These are phyloP conservation scores for Elgaria multicarinata DNA, from an alignment of 2,113 vertebrate genomes.

Conservation along the genomic window DNA sequence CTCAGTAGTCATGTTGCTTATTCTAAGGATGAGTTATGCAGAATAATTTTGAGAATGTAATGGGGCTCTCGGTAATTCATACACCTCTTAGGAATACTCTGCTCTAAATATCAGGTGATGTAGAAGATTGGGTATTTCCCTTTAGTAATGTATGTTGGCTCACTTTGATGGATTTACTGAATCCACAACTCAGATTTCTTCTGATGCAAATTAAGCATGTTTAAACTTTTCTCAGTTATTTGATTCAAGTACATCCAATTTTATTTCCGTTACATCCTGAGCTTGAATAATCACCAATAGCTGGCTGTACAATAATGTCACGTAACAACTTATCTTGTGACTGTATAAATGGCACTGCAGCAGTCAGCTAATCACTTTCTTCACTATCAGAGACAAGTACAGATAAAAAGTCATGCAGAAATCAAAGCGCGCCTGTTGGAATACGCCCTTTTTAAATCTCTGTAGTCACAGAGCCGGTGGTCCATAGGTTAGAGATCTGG, in stretches of 20 bases:
- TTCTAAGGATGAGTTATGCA: constrained; percentile 43
- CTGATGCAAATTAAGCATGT: background rate
- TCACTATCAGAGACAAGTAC: background rate
- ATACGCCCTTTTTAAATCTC: background rate
- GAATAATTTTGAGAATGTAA: constrained; percentile 46
- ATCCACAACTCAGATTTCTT: constrained; percentile 14
- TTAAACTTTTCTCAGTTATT: constrained; percentile 39
- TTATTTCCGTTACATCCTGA: constrained; percentile 44
- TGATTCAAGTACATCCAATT: constrained; percentile 27
- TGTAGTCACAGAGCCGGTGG: background rate
- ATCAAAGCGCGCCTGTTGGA: background rate
- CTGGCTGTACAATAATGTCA: constrained; percentile 44
- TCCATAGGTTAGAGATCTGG: background rate
- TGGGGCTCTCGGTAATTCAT: constrained; percentile 20
- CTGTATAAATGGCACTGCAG: constrained; percentile 38
- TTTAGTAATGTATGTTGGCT: background rate
- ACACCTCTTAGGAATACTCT: constrained; percentile 38
- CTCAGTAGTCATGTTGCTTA: constrained; percentile 37
- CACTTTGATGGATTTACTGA: background rate
- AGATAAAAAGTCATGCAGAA: background rate
- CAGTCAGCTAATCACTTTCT: constrained; percentile 26
- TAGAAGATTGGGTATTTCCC: constrained; percentile 15
- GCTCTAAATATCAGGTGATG: constrained; percentile 35
- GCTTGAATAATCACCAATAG: constrained; percentile 1
- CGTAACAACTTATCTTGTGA: constrained; percentile 23